A percentile compares a stretch with the other conserved stretches of the same genome.
Conservation (phyloP, 64 coral and sea anemone species). For the Astreopora myriophthalma region DNA sequence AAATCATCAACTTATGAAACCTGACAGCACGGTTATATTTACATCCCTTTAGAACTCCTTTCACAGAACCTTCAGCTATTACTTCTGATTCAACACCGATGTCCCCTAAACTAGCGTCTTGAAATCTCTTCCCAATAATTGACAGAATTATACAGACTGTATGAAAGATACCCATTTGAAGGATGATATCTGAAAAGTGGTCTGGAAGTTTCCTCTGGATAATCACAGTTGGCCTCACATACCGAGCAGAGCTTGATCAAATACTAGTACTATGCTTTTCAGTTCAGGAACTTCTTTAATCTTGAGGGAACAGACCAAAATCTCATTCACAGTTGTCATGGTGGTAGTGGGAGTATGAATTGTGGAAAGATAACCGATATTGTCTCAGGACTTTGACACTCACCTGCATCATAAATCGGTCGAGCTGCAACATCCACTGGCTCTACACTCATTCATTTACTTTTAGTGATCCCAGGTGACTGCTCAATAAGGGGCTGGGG, state of each 20-base stretch:
- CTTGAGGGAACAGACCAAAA: not conserved
- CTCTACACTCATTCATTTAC: not conserved
- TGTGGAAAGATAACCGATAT: not conserved
- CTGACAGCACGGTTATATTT: conserved; percentile 62
- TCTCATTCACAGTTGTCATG: not conserved
- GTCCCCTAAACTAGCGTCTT: conserved; percentile 65
- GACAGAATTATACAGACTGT: conserved; percentile 32
- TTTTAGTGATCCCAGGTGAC: not conserved
- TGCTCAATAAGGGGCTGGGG: not conserved
- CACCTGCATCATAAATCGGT: conserved; percentile 9
- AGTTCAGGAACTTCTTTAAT: not conserved
- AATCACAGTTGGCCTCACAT: not conserved
- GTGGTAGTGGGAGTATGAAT: not conserved
- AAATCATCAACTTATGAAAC: conserved; percentile 57
- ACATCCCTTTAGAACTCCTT: conserved; percentile 45
- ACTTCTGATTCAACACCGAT: conserved; percentile 51
- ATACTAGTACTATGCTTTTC: not conserved
- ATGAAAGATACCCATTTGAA: not conserved
- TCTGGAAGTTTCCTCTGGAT: not conserved
- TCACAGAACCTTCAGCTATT: conserved; percentile 66
- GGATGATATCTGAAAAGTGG: not conserved
- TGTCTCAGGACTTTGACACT: not conserved
- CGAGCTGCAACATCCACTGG: not conserved
- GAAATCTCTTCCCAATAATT: conserved; percentile 74
- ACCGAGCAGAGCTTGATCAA: not conserved